These are phyloP conservation scores for Pipistrellus pygmaeus DNA, from an alignment of 2,797 vertebrate species.

Conservation along the genomic window DNA sequence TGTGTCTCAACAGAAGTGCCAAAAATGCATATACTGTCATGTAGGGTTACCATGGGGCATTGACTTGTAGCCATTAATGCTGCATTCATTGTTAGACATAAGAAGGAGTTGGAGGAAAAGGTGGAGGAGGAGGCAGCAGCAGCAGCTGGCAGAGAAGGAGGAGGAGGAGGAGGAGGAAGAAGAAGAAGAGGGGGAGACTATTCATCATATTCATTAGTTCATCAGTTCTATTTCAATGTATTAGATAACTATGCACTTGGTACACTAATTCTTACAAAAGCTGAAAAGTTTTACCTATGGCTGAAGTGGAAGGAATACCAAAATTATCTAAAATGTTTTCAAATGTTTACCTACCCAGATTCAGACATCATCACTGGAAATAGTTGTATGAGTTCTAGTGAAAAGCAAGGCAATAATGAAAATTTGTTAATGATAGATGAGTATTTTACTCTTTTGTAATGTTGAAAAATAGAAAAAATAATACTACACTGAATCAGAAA, in stretches of 20 bases:
- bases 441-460: background rate
- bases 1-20: background rate
- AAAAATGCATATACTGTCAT: rapidly evolving
- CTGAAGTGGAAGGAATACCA: background rate
- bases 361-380: background rate
- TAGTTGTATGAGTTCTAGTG: background rate
- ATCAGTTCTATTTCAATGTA: background rate
- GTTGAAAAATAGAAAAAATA: background rate
- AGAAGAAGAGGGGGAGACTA: background rate
- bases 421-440: background rate
- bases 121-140: too few species aligned
- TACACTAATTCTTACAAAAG: background rate
- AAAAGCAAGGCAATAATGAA: too few species aligned
- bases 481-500: background rate
- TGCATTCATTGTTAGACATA: background rate
- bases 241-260: background rate
- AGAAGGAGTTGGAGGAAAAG: too few species aligned
- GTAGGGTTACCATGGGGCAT: too few species aligned
- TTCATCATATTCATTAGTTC: too few species aligned
- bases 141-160: too few species aligned
- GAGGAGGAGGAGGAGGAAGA: too few species aligned
- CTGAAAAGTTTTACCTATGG: background rate
- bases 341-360: too few species aligned
- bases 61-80: background rate
- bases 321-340: background rate